Base-by-base conservation (phyloP, 2,113 vertebrate genomes). In the Brachionichthys hirsutus region DNA sequence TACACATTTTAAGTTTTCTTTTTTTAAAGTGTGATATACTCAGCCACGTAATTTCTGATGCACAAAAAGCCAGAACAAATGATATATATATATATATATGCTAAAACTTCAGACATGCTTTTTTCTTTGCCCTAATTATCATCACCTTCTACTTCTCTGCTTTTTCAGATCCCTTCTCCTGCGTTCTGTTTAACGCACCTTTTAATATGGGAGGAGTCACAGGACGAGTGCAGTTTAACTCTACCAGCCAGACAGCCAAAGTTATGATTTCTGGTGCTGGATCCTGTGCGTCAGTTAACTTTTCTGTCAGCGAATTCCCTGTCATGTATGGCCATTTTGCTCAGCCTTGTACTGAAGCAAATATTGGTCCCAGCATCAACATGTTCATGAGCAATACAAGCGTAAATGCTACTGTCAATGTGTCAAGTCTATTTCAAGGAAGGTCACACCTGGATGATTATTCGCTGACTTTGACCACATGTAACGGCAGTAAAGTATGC, bases 161-260 rank as follows among this genome's bases (percentile, higher is more conserved):
- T 6, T 67, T 78, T 85, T 54, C 71, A 93, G 92, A 71, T 75
- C 73, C 62, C 9, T 58, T 69, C 15, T 73, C 63, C 52, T 78
- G 80, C 44, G 45, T 67, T 62, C 73, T 50, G 34, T 92, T 87
- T 80, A 2, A 36, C 55, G 90, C 89, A 1, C 47, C 65, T 22
- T 59, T 93, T 12, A 92, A 92, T 71, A 93, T 92, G 92, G 80
- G 63, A 9, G 91, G 89, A n/a, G 81, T 93, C 57, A 89, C 13
- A 11, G 92, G 92, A 6, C 62, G 60, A 16, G 85, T 91, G 16
- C 2, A 18, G 17, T 88, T 93, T 55, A 36, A 92, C 49, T 83
- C 88, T 9, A 35, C 9, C 1, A 62, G 73, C 9, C 30, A 50
- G 54, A 77, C 12, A 4, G 87, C 87, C 16, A 61, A n/a, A 0